These are phyloP conservation scores for Gastrophysa polygoni DNA, from an alignment of 2,888 invertebrate species.

Conservation along the genomic window DNA sequence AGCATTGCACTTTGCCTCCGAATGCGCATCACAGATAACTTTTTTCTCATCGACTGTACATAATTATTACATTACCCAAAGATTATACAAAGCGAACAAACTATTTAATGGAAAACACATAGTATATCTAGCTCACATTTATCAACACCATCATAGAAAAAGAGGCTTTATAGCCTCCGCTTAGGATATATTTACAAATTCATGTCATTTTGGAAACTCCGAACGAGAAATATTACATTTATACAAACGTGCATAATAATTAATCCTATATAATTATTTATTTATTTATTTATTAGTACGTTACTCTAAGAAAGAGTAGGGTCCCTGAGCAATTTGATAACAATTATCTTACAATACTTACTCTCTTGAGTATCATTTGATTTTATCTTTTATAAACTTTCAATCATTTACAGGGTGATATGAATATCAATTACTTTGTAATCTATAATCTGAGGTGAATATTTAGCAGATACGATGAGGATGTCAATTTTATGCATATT, in stretches of 20 bases:
- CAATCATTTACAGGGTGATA: not conserved
- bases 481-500: too few relatives aligned
- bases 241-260: constrained; percentile 38
- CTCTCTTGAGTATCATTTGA: constrained; percentile 39
- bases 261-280: too few relatives aligned
- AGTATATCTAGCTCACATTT: constrained; percentile 27
- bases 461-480: not conserved
- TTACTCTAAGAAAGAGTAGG: constrained; percentile 37
- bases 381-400: constrained; percentile 1
- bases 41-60: constrained; percentile 48
- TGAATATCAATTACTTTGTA: too few relatives aligned
- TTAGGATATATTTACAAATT: constrained; percentile 35
- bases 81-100: constrained; percentile 38
- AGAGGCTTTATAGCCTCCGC: constrained; percentile 42
- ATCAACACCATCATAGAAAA: constrained; percentile 43
- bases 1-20: constrained; percentile 59
- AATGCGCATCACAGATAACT: constrained; percentile 57
- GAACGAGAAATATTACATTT: constrained; percentile 41
- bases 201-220: constrained; percentile 28
- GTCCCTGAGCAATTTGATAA: constrained; percentile 50
- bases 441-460: not conserved
- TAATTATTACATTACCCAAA: constrained; percentile 39
- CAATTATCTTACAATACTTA: constrained; percentile 43
- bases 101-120: constrained; percentile 47
- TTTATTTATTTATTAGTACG: constrained; percentile 35